Percentiles rank a stretch among this genome's conserved stretches.
Conservation (phyloP, 1,140 invertebrate genomes). For the Neodiprion virginianus region DNA sequence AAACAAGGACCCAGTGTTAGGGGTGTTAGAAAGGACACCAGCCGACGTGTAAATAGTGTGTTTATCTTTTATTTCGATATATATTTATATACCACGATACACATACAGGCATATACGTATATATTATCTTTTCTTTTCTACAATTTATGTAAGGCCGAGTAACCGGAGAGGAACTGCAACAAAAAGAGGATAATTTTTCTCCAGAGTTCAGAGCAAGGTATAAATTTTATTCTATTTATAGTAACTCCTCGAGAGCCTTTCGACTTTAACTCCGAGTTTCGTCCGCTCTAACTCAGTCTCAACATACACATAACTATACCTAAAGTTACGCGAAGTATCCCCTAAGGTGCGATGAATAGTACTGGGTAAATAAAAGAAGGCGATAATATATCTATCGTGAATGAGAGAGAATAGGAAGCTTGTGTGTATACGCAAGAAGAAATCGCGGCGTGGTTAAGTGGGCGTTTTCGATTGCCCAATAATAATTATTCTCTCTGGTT, state of each 20-base stretch:
- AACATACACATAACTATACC: too few species aligned
- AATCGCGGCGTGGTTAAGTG: not conserved
- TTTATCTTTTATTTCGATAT: conserved; percentile 5
- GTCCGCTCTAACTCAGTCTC: too few species aligned
- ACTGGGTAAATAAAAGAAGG: too few species aligned
- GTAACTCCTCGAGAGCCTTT: conserved; percentile 14
- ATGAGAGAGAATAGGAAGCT: too few species aligned
- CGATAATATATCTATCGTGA: too few species aligned
- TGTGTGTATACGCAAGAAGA: too few species aligned
- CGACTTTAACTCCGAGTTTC: too few species aligned
- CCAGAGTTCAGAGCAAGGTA: conserved; percentile 53
- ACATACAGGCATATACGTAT: too few species aligned
- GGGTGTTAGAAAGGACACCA: conserved; percentile 11
- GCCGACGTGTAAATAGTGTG: conserved; percentile 33
- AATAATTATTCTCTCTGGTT: conserved; percentile 12
- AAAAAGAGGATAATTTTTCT: conserved; percentile 46
- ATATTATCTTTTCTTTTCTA: too few species aligned
- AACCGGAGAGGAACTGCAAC: not conserved
- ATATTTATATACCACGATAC: not conserved
- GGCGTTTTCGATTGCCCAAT: conserved; percentile 30
- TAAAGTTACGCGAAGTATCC: too few species aligned
- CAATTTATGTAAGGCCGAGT: not conserved
- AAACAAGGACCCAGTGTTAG: conserved; percentile 26
- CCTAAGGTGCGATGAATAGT: too few species aligned
- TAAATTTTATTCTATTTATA: conserved; percentile 50